A percentile compares a stretch with the other conserved stretches of the same genome.
phyloP scores from a whole-genome alignment of 2,797 vertebrate species.

The Smutsia gigantea region DNA sequence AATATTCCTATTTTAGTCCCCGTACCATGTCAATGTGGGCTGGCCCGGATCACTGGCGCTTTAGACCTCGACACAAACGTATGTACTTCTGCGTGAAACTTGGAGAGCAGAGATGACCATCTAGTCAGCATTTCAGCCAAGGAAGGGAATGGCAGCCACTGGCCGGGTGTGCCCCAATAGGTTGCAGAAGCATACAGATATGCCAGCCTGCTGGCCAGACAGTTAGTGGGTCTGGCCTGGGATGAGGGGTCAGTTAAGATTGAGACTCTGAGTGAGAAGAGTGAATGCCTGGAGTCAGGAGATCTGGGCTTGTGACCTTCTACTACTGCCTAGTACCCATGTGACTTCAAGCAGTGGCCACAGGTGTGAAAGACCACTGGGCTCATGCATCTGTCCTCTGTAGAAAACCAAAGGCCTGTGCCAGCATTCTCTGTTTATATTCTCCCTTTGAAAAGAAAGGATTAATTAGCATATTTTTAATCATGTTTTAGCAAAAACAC shows the following conservation, averaged over 20 bases:
- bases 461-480: not conserved
- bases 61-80: constrained; percentile 93
- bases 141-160: not conserved
- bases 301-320: not conserved
- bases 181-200: not conserved
- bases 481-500: not conserved
- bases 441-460: not conserved
- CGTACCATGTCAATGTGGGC: constrained; percentile 95
- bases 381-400: rapidly evolving
- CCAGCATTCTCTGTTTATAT: not conserved
- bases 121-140: not conserved
- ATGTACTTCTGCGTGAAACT: constrained; percentile 66
- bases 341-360: rapidly evolving
- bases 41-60: constrained; percentile 97
- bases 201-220: not conserved
- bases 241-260: not conserved
- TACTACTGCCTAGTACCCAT: not conserved
- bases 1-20: constrained; percentile 99
- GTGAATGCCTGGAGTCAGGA: not conserved
- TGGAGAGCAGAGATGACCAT: not conserved
- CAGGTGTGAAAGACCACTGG: rapidly evolving
- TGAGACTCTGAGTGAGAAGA: not conserved
- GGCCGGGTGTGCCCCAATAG: no score
- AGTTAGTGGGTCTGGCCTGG: not conserved
- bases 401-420: not conserved